Base-by-base conservation (phyloP, 2,888 invertebrate genomes). In the Thereva nobilitata region DNA sequence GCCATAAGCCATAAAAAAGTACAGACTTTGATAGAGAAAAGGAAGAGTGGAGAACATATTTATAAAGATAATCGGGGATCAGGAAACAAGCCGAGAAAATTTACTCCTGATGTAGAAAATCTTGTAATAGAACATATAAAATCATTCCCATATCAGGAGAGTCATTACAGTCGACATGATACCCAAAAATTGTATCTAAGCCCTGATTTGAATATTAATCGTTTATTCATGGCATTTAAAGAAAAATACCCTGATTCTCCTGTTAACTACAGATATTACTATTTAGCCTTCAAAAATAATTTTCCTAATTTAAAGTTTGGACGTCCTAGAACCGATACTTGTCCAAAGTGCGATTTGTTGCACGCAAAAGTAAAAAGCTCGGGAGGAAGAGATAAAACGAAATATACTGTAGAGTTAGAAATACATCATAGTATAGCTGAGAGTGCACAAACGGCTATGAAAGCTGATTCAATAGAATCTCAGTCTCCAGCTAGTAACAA, bases 211-310 rank as follows among this genome's bases (percentile, higher is more conserved):
- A n/a, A n/a, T n/a, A n/a, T n/a, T n/a, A n/a, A n/a, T n/a, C n/a
- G n/a, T n/a, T n/a, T n/a, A n/a, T n/a, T n/a, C n/a, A n/a, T n/a
- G n/a, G n/a, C n/a, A n/a, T n/a, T 65, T 44, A 65, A 65, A 55
- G 54, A 65, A 55, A 61, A 54, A 54, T 65, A 65, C 54, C 55
- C 65, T 54, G 65, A 65, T 55, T 65, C 54, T 65, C 37, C 54
- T 55, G 65, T 65, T 65, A 55, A 55, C 55, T 65, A 54, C 65
- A 42, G 34, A 47, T 44, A 41, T 34, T 55, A 42, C 55, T 65
- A 45, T 44, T 54, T 64, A 53, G 45, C 52, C 3, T 4, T 54
- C n/a, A 42, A 54, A 64, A 54, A 45, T 45, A 45, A 45, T 9
- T 3, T 45, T 45, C 38, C 55, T 55, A 12, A 55, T 55, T 37